Base-by-base conservation (phyloP, 2,113 vertebrate genomes). In the Ancistrus triradiatus region DNA sequence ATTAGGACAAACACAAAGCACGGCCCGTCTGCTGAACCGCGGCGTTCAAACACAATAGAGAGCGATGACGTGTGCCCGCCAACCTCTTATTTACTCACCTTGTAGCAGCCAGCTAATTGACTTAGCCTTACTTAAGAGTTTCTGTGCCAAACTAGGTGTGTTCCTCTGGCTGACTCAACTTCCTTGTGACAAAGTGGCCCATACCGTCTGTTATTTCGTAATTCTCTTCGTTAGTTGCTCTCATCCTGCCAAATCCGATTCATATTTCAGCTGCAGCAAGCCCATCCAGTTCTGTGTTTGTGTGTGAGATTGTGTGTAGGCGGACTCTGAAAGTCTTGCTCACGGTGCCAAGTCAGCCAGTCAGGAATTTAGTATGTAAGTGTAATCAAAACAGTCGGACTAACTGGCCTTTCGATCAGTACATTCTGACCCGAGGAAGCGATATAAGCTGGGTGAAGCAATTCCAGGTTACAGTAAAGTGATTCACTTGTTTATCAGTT, bases 381-480 rank as follows among this genome's bases (percentile, higher is more conserved):
- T 57, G 50, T 55, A 27, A 70, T 64, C n/a, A 55, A 43, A 57
- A 66, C 69, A 60, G 25, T 50, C 49, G 48, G 55, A 59, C 49
- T 61, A 38, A 40, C 21, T 6, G 21, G 31, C 8, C 51, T 48
- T 48, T 43, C 43, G 46, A 31, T 19, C 53, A 56, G 69, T 46
- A 66, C 63, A 66, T 72, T 72, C 69, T 40, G 25, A 28, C 14
- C 3, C 24, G 17, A 43, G 59, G 63, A 66, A 48, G 18, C 3
- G 1, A 24, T 49, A 35, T 35, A 60, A 10, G 28, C 69, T 38
- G 57, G 27, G 57, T 14, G 63, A 43, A 55, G 33, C 18, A 24
- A 17, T 18, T n/a, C 38, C 53, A 53, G 62, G 55, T 65, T 65
- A 71, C 62, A 21, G 69, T 67, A 62, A 57, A 21, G 7, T 49